Conservation (phyloP, 1,140 invertebrate genomes). For the Pseudomyrmex sp. region DNA sequence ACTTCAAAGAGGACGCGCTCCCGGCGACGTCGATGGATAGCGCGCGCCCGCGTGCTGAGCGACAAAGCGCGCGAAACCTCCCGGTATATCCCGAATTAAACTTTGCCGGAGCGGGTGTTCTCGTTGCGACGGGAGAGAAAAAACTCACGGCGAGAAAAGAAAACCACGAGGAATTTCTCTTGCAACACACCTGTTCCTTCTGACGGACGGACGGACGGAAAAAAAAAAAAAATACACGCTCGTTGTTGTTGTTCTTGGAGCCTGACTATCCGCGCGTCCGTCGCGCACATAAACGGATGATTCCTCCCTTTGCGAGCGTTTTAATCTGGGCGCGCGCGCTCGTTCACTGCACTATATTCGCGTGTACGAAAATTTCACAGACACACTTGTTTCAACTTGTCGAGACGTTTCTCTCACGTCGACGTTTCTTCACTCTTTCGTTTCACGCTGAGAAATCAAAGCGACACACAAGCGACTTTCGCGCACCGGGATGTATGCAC, state of each 20-base stretch:
- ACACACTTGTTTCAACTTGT: background rate
- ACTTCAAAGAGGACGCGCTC: constrained; percentile 65
- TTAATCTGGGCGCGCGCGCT: background rate
- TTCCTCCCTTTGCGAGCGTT: background rate
- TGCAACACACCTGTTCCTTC: background rate
- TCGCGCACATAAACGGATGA: no score
- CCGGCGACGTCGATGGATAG: constrained; percentile 63
- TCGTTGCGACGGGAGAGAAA: constrained; percentile 31
- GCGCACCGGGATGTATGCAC: no score
- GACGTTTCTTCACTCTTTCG: background rate
- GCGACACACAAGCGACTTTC: no score
- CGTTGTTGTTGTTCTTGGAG: constrained; percentile 4
- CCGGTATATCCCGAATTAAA: constrained; percentile 66
- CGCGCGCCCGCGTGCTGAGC: constrained; percentile 40
- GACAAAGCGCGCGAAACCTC: constrained; percentile 61
- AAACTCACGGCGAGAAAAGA: background rate
- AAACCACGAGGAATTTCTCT: constrained; percentile 20
- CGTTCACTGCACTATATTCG: constrained; percentile 32
- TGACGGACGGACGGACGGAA: no score
- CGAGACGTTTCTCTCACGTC: no score
- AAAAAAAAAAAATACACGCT: constrained; percentile 15
- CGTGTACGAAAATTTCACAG: constrained; percentile 18
- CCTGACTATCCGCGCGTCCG: background rate
- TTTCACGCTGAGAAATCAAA: background rate
- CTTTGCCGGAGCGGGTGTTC: constrained; percentile 17